Evolutionary conservation across 2,113 vertebrate species (phyloP).

Genomic region (Loxodonta africana): DNA sequence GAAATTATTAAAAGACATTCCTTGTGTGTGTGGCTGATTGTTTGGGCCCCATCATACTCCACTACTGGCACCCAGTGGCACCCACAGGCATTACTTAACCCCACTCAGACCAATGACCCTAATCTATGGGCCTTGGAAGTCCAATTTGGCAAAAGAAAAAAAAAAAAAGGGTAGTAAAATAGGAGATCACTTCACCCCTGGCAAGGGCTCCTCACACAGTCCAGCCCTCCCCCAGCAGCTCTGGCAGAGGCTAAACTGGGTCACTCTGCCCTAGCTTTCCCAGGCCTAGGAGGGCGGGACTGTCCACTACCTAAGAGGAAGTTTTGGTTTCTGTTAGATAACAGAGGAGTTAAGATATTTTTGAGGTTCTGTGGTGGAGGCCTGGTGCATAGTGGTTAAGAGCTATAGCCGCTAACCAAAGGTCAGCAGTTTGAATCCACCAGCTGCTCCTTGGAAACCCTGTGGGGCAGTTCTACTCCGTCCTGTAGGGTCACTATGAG

Average conservation of each 20-base stretch:
- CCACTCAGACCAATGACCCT: neutral
- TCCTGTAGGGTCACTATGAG: too few relatives aligned
- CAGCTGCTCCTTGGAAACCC: too few relatives aligned
- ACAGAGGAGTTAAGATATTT: neutral
- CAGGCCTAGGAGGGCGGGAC: neutral
- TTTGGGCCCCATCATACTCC: slow-evolving; percentile 63
- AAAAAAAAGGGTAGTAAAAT: neutral
- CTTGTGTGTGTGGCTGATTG: neutral
- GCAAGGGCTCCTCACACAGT: neutral
- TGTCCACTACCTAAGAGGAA: neutral
- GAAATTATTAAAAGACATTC: neutral
- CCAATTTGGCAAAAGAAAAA: neutral
- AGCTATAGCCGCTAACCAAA: too few relatives aligned
- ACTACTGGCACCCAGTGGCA: slow-evolving; percentile 80
- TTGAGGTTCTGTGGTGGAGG: neutral
- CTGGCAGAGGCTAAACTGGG: too few relatives aligned
- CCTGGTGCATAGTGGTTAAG: too few relatives aligned
- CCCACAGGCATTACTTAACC: slow-evolving; percentile 69
- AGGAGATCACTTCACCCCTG: neutral
- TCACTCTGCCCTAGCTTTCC: neutral
- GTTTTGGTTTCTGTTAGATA: slow-evolving; percentile 36
- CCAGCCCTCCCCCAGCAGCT: neutral
- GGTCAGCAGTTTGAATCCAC: too few relatives aligned
- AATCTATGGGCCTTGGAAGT: neutral
- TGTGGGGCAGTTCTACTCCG: too few relatives aligned